Conservation (phyloP, 2,888 invertebrate species). For the Aproaerema taeniolella region DNA sequence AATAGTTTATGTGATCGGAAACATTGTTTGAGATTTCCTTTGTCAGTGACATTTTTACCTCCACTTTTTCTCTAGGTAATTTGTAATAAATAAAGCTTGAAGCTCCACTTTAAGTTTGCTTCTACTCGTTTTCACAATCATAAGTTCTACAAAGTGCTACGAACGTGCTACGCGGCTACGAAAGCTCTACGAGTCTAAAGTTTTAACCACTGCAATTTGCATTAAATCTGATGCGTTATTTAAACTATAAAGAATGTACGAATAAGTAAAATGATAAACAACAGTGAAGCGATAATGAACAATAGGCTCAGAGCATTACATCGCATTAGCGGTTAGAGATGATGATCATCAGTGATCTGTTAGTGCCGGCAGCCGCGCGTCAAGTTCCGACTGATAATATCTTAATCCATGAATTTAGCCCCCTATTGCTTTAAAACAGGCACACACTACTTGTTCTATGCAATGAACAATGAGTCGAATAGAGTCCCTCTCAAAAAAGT, state of each 20-base stretch:
- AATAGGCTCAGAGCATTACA: constrained; percentile 57
- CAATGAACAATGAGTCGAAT: too few species aligned
- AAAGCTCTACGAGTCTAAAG: constrained; percentile 5
- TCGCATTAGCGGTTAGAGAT: constrained; percentile 54
- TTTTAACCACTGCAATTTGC: not conserved
- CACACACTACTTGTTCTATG: too few species aligned
- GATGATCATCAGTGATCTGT: constrained; percentile 39
- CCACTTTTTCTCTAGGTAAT: too few species aligned
- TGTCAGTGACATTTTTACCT: too few species aligned
- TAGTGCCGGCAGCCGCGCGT: constrained; percentile 34
- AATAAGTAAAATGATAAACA: not conserved
- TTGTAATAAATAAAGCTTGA: too few species aligned
- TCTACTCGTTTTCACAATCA: too few species aligned
- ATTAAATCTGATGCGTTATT: too few species aligned
- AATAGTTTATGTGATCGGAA: constrained; percentile 55
- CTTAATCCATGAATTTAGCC: constrained; percentile 55
- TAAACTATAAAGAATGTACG: too few species aligned
- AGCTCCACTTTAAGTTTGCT: too few species aligned
- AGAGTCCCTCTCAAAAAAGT: too few species aligned
- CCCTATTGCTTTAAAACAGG: constrained; percentile 11
- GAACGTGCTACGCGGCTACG: constrained; percentile 11
- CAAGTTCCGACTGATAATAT: constrained; percentile 57
- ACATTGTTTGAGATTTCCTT: too few species aligned
- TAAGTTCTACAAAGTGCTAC: constrained; percentile 6
- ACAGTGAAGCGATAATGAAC: constrained; percentile 27